Conservation (phyloP, 2,888 invertebrate species). For the Chydorus sphaericus region DNA sequence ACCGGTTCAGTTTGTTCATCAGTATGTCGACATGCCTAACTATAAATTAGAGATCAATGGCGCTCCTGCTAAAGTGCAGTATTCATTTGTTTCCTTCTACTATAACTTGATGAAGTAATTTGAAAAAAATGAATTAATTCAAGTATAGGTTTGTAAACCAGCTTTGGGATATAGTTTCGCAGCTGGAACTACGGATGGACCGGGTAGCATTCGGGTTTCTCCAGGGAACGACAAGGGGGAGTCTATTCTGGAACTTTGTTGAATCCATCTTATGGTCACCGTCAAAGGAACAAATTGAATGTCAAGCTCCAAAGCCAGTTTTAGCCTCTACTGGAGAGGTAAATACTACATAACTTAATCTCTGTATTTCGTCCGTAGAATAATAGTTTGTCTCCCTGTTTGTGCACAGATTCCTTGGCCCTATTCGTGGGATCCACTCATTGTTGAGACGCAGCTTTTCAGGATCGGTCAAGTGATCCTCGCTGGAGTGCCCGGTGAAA, state of each 20-base stretch:
- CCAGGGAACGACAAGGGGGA: slow-evolving; percentile 59
- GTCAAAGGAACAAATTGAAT: slow-evolving; percentile 50
- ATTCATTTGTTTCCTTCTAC: no score
- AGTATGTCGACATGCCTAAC: slow-evolving; percentile 69
- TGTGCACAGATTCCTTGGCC: slow-evolving; percentile 57
- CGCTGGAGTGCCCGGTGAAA: slow-evolving; percentile 78
- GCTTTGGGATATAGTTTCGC: slow-evolving; percentile 94
- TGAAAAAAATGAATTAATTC: no score
- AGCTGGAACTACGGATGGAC: slow-evolving; percentile 79
- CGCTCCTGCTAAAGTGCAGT: no score
- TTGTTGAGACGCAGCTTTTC: slow-evolving; percentile 66
- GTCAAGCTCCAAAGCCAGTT: slow-evolving; percentile 79
- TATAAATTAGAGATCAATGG: slow-evolving; percentile 26
- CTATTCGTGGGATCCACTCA: slow-evolving; percentile 76
- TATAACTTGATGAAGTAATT: no score
- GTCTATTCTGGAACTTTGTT: slow-evolving; percentile 72
- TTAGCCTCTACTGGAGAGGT: slow-evolving; percentile 66
- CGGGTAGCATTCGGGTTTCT: slow-evolving; percentile 66
- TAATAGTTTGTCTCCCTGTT: neutral
- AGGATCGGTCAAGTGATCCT: slow-evolving; percentile 49
- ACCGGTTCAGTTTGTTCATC: slow-evolving; percentile 55
- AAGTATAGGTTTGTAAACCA: slow-evolving; percentile 62
- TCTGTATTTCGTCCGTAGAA: neutral
- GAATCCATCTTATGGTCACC: slow-evolving; percentile 47
- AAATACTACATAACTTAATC: neutral